Evolutionary conservation across 2,113 vertebrate genomes (phyloP).

Genomic region (Protobothrops flavoviridis): DNA sequence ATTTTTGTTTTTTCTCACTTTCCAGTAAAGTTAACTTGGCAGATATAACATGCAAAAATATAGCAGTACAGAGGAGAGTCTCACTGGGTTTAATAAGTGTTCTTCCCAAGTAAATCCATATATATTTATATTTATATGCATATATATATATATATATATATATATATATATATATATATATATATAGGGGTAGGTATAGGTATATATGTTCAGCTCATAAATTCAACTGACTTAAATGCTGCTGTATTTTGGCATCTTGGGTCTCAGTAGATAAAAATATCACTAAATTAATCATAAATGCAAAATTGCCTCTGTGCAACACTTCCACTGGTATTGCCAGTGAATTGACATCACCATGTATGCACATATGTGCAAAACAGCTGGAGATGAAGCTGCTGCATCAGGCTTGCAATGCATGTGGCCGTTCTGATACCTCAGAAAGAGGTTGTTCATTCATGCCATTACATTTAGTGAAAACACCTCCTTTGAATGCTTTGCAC

Average conservation of each 20-base stretch:
- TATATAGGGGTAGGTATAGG: background rate
- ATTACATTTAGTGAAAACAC: background rate
- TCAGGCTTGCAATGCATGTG: background rate
- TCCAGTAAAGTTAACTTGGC: background rate
- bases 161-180: too few species aligned
- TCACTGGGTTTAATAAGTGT: background rate
- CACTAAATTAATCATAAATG: background rate
- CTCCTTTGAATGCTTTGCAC: background rate
- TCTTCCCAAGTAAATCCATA: background rate
- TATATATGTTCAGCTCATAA: background rate
- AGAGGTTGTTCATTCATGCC: background rate
- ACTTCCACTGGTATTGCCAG: background rate
- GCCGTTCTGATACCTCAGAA: background rate
- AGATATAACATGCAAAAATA: background rate
- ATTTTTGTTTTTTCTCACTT: background rate
- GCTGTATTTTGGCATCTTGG: too few species aligned
- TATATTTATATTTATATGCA: too few species aligned
- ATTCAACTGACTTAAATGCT: background rate
- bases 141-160: background rate
- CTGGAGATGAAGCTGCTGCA: background rate
- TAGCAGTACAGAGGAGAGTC: background rate
- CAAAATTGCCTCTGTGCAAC: background rate
- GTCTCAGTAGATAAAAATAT: background rate
- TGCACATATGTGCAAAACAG: background rate
- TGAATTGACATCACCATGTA: background rate